A percentile compares a stretch with the other conserved stretches of the same genome.
These are phyloP conservation scores for Sphaeramia orbicularis DNA, from an alignment of 2,797 vertebrate genomes.

Conservation along the genomic window DNA sequence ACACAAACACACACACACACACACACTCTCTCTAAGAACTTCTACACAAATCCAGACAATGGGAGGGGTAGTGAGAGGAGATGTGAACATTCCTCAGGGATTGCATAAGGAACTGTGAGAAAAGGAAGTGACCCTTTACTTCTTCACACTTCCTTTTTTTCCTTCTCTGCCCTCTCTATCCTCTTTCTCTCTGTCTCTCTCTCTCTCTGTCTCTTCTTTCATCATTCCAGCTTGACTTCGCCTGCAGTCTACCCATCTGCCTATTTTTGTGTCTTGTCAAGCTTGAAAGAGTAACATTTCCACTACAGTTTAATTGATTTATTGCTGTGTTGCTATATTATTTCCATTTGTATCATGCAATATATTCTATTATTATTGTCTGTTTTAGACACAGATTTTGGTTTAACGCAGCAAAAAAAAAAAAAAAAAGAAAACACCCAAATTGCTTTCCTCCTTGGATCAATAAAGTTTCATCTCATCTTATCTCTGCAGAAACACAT, in stretches of 20 bases:
- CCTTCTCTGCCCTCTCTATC: no score
- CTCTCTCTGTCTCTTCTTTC: background rate
- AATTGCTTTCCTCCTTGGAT: conserved; percentile 32
- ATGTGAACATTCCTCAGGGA: conserved; percentile 82
- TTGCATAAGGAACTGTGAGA: conserved; percentile 72
- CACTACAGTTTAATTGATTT: conserved; percentile 3
- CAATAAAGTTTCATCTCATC: conserved; percentile 45
- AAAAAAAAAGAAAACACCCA: conserved; percentile 2
- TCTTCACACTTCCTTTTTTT: conserved; percentile 52
- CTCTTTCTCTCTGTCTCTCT: background rate
- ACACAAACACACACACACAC: no score
- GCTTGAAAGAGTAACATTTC: background rate
- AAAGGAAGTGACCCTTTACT: conserved; percentile 68
- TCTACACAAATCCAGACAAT: conserved; percentile 69
- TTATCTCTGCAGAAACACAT: conserved; percentile 16
- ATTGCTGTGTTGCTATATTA: background rate
- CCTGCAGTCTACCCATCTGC: background rate
- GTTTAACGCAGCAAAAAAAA: conserved; percentile 32
- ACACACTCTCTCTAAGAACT: conserved; percentile 42
- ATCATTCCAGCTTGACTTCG: background rate
- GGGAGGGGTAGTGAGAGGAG: conserved; percentile 56
- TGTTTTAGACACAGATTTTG: conserved; percentile 14
- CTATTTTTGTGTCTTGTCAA: background rate
- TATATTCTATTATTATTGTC: background rate
- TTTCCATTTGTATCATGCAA: background rate